Conservation (phyloP, 2,888 invertebrate genomes). For the Campoplex nolae region DNA sequence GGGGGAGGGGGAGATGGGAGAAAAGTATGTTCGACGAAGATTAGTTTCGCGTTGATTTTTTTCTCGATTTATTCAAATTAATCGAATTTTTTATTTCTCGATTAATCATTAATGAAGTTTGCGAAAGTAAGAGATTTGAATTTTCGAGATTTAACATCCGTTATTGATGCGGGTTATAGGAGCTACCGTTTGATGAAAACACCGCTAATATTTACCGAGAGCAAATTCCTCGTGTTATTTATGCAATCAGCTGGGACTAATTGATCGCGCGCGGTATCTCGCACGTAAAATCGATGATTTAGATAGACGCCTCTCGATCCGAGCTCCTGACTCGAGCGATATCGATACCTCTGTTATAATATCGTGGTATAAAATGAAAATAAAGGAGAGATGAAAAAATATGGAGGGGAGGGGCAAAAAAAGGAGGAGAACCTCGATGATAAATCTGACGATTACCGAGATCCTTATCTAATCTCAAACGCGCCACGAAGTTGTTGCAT, state of each 20-base stretch:
- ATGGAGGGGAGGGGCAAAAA: too few species aligned
- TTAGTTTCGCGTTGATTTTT: not conserved
- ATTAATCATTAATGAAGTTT: not conserved
- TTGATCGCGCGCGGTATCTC: slow-evolving; percentile 34
- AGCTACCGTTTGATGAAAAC: not conserved
- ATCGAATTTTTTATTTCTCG: too few species aligned
- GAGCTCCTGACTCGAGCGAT: not conserved
- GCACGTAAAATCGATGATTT: slow-evolving; percentile 4
- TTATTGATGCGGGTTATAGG: slow-evolving; percentile 18
- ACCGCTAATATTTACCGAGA: not conserved
- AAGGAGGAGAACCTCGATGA: slow-evolving; percentile 52
- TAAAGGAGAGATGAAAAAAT: slow-evolving; percentile 30
- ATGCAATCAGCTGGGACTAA: slow-evolving; percentile 34
- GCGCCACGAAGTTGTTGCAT: slow-evolving; percentile 58
- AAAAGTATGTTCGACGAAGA: not conserved
- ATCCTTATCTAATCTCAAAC: slow-evolving; percentile 62
- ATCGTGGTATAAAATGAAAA: not conserved
- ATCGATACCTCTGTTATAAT: not conserved
- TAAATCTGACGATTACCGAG: slow-evolving; percentile 55
- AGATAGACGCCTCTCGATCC: not conserved
- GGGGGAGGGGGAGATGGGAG: not conserved
- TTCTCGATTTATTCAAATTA: too few species aligned
- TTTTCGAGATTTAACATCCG: slow-evolving; percentile 20
- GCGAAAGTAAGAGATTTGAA: slow-evolving; percentile 8
- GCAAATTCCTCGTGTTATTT: slow-evolving; percentile 18